Conservation (phyloP, 2,888 invertebrate species). For the Brachyopa scutellaris region DNA sequence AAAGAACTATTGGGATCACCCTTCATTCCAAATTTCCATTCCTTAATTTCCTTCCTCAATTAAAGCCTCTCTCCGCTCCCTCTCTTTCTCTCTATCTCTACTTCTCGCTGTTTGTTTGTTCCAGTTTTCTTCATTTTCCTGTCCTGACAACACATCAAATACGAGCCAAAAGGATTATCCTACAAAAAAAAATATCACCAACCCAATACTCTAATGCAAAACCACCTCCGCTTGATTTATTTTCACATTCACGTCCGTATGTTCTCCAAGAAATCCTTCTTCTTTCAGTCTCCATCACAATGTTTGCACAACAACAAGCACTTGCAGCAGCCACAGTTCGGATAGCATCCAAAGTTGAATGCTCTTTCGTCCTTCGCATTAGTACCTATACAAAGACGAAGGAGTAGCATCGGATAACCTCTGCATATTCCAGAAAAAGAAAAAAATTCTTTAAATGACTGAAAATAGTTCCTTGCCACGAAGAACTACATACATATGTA, state of each 20-base stretch:
- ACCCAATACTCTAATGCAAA: background rate
- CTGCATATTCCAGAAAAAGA: constrained; percentile 34
- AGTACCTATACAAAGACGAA: constrained; percentile 25
- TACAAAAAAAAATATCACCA: constrained; percentile 18
- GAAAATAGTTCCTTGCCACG: constrained; percentile 57
- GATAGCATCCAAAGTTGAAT: constrained; percentile 62
- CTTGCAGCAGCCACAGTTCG: background rate
- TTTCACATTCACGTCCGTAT: constrained; percentile 48
- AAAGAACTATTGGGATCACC: no score
- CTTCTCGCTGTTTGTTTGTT: no score
- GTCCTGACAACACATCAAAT: constrained; percentile 68
- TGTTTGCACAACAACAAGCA: constrained; percentile 65
- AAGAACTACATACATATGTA: background rate
- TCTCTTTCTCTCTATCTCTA: no score
- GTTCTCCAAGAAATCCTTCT: constrained; percentile 61
- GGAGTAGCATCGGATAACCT: constrained; percentile 64
- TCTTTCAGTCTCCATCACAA: constrained; percentile 49
- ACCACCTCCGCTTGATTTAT: constrained; percentile 54
- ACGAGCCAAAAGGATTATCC: constrained; percentile 57
- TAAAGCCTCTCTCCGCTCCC: no score
- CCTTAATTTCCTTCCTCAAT: no score
- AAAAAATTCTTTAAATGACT: constrained; percentile 62
- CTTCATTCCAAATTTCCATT: no score
- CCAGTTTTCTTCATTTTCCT: constrained; percentile 58
- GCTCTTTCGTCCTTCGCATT: constrained; percentile 62